Percentiles rank a stretch among this genome's conserved stretches.
Conservation (phyloP, 2,888 invertebrate genomes). For the Leucophora obtusa region DNA sequence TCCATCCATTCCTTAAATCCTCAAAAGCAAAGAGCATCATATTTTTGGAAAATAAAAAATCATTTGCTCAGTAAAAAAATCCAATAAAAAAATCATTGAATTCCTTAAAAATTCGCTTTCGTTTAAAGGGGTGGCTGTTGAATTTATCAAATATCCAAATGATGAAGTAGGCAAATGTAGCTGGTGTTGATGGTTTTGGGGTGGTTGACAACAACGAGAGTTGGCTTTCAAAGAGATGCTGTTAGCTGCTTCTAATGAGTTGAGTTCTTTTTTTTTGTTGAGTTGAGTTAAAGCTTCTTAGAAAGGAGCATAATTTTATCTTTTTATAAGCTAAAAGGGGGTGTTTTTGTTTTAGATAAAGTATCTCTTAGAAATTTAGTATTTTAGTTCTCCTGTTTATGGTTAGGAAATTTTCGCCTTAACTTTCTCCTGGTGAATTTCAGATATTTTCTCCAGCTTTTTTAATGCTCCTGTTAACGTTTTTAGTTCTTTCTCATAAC, state of each 20-base stretch:
- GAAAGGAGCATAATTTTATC: background rate
- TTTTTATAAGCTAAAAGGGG: background rate
- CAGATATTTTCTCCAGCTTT: conserved; percentile 2
- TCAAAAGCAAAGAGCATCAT: conserved; percentile 60
- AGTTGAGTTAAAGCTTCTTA: background rate
- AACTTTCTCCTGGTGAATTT: conserved; percentile 38
- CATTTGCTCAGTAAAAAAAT: conserved; percentile 50
- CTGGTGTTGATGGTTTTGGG: conserved; percentile 33
- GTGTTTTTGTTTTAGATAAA: conserved; percentile 29
- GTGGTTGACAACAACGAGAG: conserved; percentile 32
- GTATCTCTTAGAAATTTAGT: conserved; percentile 23
- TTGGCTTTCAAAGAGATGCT: conserved; percentile 15
- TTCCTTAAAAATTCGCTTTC: conserved; percentile 60
- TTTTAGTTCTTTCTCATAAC: background rate
- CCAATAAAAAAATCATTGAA: conserved; percentile 40
- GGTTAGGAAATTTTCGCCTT: conserved; percentile 28
- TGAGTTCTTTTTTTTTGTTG: conserved; percentile 2
- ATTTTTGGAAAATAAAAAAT: conserved; percentile 1
- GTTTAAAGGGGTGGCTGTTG: conserved; percentile 52
- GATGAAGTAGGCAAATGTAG: conserved; percentile 1
- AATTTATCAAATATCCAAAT: background rate
- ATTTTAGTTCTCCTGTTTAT: conserved; percentile 44
- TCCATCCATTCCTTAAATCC: conserved; percentile 53
- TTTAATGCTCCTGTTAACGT: conserved; percentile 28
- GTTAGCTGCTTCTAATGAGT: conserved; percentile 12